A percentile compares a stretch with the other conserved stretches of the same genome.
phyloP scores from a whole-genome alignment of 2,113 vertebrate species.

The Ranitomeya variabilis region DNA sequence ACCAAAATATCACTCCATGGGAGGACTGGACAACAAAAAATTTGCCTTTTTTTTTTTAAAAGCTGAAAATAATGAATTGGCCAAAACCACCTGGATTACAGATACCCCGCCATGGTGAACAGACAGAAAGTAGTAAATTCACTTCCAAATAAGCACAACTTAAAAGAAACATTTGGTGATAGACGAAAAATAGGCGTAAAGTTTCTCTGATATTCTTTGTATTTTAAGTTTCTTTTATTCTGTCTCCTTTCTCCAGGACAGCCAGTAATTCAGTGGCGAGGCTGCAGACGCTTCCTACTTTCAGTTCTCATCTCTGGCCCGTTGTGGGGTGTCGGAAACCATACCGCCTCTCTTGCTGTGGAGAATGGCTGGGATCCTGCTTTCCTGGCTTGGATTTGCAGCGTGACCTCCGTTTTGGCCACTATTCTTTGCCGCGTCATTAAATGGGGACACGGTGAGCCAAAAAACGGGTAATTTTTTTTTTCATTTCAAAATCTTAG shows the following conservation, averaged over 20 bases:
- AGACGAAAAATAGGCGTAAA: background rate
- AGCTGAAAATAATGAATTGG: too few species aligned
- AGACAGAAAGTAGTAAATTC: too few species aligned
- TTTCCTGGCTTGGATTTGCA: constrained; percentile 42
- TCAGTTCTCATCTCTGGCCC: background rate
- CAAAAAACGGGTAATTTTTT: constrained; percentile 3
- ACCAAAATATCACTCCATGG: too few species aligned
- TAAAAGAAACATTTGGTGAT: too few species aligned
- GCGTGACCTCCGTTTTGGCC: background rate
- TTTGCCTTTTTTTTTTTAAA: too few species aligned
- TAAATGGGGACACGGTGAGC: background rate
- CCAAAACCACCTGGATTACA: too few species aligned
- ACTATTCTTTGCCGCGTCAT: background rate
- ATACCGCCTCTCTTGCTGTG: background rate
- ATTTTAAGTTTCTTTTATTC: background rate
- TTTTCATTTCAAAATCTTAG: background rate
- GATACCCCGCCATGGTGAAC: too few species aligned
- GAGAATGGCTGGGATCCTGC: background rate
- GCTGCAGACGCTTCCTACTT: background rate
- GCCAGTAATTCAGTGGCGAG: background rate
- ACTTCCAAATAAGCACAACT: too few species aligned
- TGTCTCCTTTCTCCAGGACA: background rate
- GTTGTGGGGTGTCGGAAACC: constrained; percentile 32
- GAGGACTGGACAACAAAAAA: too few species aligned
- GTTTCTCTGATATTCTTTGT: background rate